Evolutionary conservation across 30 jellyfish, hydroid and myxozoan genomes (phyloP).

Genomic region (Catostylus mosaicus): DNA sequence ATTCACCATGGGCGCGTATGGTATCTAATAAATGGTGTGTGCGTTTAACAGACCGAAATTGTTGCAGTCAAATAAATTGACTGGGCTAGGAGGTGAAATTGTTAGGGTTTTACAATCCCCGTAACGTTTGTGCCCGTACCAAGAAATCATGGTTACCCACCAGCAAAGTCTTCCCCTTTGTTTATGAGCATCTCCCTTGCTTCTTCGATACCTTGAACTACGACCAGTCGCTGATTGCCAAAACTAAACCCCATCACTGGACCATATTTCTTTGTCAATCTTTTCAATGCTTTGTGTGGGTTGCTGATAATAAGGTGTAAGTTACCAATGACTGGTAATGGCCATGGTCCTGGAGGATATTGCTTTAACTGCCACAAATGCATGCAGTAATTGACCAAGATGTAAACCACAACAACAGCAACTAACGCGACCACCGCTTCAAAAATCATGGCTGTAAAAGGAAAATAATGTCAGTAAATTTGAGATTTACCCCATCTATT

Average conservation of each 20-base stretch:
- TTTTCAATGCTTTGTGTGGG: conserved; percentile 7
- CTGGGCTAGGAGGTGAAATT: too few species aligned
- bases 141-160: too few species aligned
- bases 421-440: conserved; percentile 22
- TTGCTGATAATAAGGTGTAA: conserved; percentile 28
- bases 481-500: too few species aligned
- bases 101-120: too few species aligned
- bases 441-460: conserved; percentile 30
- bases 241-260: not conserved
- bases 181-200: conserved; percentile 12
- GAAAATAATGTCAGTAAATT: not conserved
- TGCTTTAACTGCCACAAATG: conserved; percentile 32
- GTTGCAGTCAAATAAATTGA: not conserved
- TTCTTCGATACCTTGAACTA: not conserved
- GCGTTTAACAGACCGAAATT: not conserved
- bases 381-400: conserved; percentile 22
- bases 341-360: conserved; percentile 84
- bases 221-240: conserved; percentile 11
- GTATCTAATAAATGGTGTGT: too few species aligned
- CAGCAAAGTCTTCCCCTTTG: not conserved
- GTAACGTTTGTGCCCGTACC: too few species aligned
- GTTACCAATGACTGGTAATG: conserved; percentile 78
- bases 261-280: conserved; percentile 7
- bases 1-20: too few species aligned
- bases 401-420: conserved; percentile 18